Conservation (phyloP, 2,888 invertebrate species). For the Napeogenes sylphis region DNA sequence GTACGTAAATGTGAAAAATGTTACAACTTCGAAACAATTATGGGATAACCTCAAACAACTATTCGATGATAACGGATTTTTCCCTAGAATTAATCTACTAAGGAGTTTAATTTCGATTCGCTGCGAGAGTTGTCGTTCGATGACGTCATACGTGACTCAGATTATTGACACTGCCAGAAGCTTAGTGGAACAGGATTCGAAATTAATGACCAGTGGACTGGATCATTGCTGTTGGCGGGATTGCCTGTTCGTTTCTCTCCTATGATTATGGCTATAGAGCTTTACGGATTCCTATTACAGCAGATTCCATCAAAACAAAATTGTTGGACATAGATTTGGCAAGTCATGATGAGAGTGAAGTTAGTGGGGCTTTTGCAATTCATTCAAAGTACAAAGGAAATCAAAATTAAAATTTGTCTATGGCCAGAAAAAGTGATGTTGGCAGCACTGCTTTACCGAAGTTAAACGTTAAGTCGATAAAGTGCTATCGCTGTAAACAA, state of each 20-base stretch:
- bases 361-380: conserved; percentile 7
- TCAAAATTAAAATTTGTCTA: neutral
- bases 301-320: conserved; percentile 6
- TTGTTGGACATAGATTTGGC: conserved; percentile 7
- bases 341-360: conserved; percentile 5
- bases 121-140: conserved; percentile 12
- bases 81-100: neutral
- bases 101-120: conserved; percentile 16
- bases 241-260: conserved; percentile 13
- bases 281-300: no score
- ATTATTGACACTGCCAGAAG: conserved; percentile 28
- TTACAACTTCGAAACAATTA: no score
- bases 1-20: no score
- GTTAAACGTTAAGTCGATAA: neutral
- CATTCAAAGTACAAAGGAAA: conserved; percentile 4
- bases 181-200: conserved; percentile 29
- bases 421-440: neutral
- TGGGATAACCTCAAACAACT: no score
- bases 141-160: conserved; percentile 18
- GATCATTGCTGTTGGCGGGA: conserved; percentile 29
- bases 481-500: conserved; percentile 14
- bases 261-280: no score
- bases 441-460: neutral
- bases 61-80: no score
- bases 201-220: conserved; percentile 29